Percentiles rank a stretch among this genome's conserved stretches.
These are phyloP conservation scores for Pagetopsis macropterus DNA, from an alignment of 2,797 vertebrate species.

Conservation along the genomic window DNA sequence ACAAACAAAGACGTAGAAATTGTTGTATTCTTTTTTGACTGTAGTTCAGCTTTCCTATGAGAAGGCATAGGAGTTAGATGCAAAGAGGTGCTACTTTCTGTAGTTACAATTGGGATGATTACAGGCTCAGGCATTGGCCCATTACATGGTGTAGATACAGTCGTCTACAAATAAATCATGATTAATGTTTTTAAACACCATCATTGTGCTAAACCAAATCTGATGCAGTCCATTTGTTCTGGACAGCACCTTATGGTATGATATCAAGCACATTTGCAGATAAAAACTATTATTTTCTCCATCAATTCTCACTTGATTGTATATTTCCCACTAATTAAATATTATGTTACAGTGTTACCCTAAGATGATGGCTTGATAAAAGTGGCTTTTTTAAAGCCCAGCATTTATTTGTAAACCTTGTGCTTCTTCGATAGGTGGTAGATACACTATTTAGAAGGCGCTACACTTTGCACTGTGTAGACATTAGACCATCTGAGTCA, in stretches of 20 bases:
- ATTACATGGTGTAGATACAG: background rate
- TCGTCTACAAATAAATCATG: background rate
- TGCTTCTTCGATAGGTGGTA: background rate
- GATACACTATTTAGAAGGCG: background rate
- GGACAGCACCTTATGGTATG: conserved; percentile 64
- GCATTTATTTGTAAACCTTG: conserved; percentile 2
- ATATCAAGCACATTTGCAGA: conserved; percentile 19
- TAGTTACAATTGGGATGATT: conserved; percentile 16
- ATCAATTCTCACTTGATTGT: conserved; percentile 8
- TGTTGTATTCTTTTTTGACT: conserved; percentile 12
- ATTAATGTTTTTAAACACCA: background rate
- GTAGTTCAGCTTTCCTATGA: conserved; percentile 36
- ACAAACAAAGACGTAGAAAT: conserved; percentile 29
- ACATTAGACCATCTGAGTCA: background rate
- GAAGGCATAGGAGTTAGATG: conserved; percentile 21
- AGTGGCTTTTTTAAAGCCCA: background rate
- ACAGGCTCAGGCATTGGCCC: background rate
- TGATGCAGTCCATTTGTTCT: conserved; percentile 13
- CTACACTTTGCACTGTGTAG: background rate
- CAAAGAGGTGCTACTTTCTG: conserved; percentile 6
- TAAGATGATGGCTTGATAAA: background rate
- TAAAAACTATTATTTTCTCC: background rate
- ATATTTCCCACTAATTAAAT: background rate
- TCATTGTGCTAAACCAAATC: conserved; percentile 16
- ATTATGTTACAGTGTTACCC: background rate